These are phyloP conservation scores for Pseudorectes ferrugineus DNA, from an alignment of 2,113 vertebrate genomes.

Conservation along the genomic window DNA sequence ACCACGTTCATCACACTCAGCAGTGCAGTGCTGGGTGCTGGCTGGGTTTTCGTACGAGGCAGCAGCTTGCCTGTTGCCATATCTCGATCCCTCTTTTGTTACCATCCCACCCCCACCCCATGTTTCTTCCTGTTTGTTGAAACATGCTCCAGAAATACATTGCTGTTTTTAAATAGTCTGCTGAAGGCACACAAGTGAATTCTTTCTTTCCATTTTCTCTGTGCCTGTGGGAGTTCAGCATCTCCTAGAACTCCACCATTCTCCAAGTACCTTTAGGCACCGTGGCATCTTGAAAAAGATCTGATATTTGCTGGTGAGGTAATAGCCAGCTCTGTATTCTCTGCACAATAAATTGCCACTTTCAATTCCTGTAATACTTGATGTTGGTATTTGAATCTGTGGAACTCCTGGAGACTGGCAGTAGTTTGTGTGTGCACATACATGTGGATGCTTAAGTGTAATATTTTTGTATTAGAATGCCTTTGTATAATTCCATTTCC, in stretches of 20 bases:
- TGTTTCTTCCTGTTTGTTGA: not conserved
- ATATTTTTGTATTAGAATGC: not conserved
- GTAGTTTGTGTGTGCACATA: not conserved
- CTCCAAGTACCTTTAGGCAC: not conserved
- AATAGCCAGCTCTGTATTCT: not conserved
- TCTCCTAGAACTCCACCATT: not conserved
- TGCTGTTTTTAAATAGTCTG: not conserved
- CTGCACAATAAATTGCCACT: not conserved
- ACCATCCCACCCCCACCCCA: not conserved
- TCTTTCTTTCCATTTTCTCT: not conserved
- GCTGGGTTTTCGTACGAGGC: not conserved
- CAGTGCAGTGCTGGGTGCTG: not conserved
- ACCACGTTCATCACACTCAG: fast-evolving
- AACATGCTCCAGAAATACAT: not conserved
- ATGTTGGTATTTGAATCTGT: not conserved
- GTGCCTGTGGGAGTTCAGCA: not conserved
- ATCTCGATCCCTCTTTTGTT: not conserved
- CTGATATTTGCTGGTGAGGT: not conserved
- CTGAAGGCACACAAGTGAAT: not conserved
- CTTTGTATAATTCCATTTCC: not conserved
- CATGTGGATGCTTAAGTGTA: not conserved
- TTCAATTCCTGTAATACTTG: not conserved
- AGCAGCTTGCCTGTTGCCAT: not conserved
- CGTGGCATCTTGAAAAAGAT: not conserved
- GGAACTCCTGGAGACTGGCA: not conserved